Evolutionary conservation across 2,113 vertebrate species (phyloP).

Genomic region (Hemiscyllium ocellatum): DNA sequence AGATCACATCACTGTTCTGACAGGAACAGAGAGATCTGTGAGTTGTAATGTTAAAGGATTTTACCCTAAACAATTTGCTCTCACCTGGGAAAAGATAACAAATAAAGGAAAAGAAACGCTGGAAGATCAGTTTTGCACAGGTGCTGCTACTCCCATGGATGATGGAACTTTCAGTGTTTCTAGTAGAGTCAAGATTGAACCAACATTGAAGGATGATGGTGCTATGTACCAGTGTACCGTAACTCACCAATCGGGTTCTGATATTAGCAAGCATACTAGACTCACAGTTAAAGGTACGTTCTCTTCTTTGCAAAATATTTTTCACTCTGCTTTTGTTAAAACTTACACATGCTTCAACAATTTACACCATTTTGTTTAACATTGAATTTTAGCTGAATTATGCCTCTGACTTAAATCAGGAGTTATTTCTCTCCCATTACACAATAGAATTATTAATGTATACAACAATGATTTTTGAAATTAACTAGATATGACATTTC

Average conservation of each 20-base stretch:
- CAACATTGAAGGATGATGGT: conserved; percentile 36
- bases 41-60: conserved; percentile 39
- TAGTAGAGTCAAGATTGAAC: conserved; percentile 40
- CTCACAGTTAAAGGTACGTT: conserved; percentile 39
- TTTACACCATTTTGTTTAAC: neutral
- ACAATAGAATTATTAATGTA: neutral
- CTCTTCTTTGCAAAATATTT: neutral
- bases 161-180: conserved; percentile 43
- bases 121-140: conserved; percentile 1
- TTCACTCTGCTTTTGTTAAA: neutral
- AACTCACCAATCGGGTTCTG: neutral
- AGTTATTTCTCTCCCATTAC: neutral
- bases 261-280: neutral
- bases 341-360: neutral
- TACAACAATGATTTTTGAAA: neutral
- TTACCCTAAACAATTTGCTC: conserved; percentile 38
- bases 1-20: neutral
- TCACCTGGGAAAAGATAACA: conserved; percentile 29
- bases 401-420: neutral
- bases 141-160: neutral
- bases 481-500: neutral
- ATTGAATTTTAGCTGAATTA: neutral
- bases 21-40: neutral
- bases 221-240: conserved; percentile 42
- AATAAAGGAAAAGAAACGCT: neutral